Percentiles rank a stretch among this genome's conserved stretches.
phyloP scores from a whole-genome alignment of 2,113 vertebrate genomes.

The Aspidoscelis tigris region DNA sequence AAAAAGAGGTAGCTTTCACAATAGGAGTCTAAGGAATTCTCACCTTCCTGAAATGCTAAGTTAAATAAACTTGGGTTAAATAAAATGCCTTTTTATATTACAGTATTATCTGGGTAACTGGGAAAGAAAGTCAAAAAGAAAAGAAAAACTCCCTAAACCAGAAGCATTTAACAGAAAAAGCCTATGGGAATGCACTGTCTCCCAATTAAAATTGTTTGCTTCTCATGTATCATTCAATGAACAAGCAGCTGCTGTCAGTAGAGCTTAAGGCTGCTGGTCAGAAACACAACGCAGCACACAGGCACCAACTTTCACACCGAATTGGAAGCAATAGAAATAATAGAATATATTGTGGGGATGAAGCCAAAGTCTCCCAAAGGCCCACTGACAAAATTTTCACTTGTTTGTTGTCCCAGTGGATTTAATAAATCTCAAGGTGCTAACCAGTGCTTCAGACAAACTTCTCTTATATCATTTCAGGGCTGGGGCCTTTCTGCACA shows the following conservation, averaged over 20 bases:
- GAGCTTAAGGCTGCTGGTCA: slow-evolving; percentile 22
- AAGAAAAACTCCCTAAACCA: background rate
- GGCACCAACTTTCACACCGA: background rate
- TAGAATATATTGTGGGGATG: background rate
- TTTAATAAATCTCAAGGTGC: no score
- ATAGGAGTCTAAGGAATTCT: background rate
- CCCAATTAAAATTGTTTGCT: slow-evolving; percentile 25
- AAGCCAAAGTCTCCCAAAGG: no score
- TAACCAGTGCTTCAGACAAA: no score
- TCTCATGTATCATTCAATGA: slow-evolving; percentile 9
- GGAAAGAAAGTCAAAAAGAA: background rate
- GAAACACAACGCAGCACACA: background rate
- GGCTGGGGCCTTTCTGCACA: no score
- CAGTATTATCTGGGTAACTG: background rate
- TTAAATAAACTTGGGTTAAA: slow-evolving; percentile 9
- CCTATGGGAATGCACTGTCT: slow-evolving; percentile 6
- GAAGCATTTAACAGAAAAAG: slow-evolving; percentile 8
- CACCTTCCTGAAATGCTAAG: background rate
- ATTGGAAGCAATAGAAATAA: background rate
- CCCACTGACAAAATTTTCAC: no score
- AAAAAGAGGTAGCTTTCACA: no score
- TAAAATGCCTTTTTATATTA: slow-evolving; percentile 8
- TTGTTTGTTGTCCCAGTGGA: no score
- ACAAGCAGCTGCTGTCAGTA: slow-evolving; percentile 14
- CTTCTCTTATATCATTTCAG: no score